Conservation (phyloP, 2,888 invertebrate species). For the Oconnorella tubifera region DNA sequence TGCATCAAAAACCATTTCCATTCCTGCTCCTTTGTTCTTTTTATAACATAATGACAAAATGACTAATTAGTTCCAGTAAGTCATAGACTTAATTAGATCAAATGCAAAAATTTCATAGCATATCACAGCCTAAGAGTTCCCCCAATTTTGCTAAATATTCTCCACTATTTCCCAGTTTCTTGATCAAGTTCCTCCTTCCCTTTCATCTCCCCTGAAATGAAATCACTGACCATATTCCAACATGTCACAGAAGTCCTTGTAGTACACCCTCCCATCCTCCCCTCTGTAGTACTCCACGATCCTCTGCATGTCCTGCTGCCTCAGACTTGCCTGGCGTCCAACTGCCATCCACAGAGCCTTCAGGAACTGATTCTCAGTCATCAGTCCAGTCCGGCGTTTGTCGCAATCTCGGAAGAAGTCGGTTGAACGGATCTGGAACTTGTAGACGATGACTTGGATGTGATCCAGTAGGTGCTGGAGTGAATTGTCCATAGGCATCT, state of each 20-base stretch:
- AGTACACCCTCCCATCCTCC: conserved; percentile 50
- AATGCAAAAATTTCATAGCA: too few relatives aligned
- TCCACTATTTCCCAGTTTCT: too few relatives aligned
- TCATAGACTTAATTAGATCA: too few relatives aligned
- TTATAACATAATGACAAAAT: too few relatives aligned
- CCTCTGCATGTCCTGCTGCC: conserved; percentile 51
- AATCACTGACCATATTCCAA: conserved; percentile 16
- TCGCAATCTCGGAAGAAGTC: conserved; percentile 53
- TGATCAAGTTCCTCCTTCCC: not conserved
- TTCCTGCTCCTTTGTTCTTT: too few relatives aligned
- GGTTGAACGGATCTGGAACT: conserved; percentile 51
- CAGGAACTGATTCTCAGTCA: conserved; percentile 56
- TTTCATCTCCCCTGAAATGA: too few relatives aligned
- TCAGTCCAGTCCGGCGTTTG: conserved; percentile 33
- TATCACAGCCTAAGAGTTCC: too few relatives aligned
- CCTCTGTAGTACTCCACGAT: conserved; percentile 51
- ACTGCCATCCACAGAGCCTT: conserved; percentile 52
- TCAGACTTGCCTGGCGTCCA: conserved; percentile 54
- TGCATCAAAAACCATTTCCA: too few relatives aligned
- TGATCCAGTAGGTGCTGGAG: conserved; percentile 53
- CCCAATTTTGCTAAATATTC: too few relatives aligned
- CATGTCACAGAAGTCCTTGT: conserved; percentile 53
- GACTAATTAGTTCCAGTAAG: too few relatives aligned
- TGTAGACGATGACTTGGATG: conserved; percentile 51
- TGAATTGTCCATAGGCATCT: not conserved